These are phyloP conservation scores for Leucoptera coffeella DNA, from an alignment of 2,888 invertebrate genomes.

Conservation along the genomic window DNA sequence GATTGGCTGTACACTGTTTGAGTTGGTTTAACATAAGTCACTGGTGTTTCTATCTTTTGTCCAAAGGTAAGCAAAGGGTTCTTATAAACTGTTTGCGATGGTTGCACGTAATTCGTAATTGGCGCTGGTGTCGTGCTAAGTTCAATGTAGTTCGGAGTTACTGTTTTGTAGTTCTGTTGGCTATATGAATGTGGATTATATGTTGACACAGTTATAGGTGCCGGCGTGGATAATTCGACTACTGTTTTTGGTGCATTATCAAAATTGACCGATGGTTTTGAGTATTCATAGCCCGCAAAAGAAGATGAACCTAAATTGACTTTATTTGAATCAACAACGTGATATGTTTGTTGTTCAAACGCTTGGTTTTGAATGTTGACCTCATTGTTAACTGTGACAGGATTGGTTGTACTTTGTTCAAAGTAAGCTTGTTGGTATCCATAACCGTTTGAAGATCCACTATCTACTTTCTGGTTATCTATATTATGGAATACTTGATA, in stretches of 20 bases:
- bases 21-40: slow-evolving; percentile 21
- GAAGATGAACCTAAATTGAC: slow-evolving; percentile 14
- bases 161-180: too few species aligned
- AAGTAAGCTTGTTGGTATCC: slow-evolving; percentile 13
- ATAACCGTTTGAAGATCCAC: slow-evolving; percentile 12
- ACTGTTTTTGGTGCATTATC: neutral
- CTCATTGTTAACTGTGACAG: slow-evolving; percentile 12
- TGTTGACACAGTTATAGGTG: slow-evolving; percentile 16
- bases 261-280: slow-evolving; percentile 7
- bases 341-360: slow-evolving; percentile 24
- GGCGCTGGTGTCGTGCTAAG: too few species aligned
- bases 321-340: slow-evolving; percentile 22
- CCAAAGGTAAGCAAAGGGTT: slow-evolving; percentile 30
- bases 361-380: slow-evolving; percentile 14
- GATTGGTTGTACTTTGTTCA: slow-evolving; percentile 17
- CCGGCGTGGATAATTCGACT: slow-evolving; percentile 15
- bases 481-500: slow-evolving; percentile 27
- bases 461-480: slow-evolving; percentile 15
- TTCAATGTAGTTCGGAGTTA: too few species aligned
- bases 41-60: slow-evolving; percentile 23
- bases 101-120: slow-evolving; percentile 30
- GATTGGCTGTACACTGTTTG: slow-evolving; percentile 20
- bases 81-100: slow-evolving; percentile 27
- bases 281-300: slow-evolving; percentile 11
- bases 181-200: slow-evolving; percentile 26